Percentiles rank a stretch among this genome's conserved stretches.
phyloP scores from a whole-genome alignment of 2,113 vertebrate genomes.

The Paratilapia polleni region DNA sequence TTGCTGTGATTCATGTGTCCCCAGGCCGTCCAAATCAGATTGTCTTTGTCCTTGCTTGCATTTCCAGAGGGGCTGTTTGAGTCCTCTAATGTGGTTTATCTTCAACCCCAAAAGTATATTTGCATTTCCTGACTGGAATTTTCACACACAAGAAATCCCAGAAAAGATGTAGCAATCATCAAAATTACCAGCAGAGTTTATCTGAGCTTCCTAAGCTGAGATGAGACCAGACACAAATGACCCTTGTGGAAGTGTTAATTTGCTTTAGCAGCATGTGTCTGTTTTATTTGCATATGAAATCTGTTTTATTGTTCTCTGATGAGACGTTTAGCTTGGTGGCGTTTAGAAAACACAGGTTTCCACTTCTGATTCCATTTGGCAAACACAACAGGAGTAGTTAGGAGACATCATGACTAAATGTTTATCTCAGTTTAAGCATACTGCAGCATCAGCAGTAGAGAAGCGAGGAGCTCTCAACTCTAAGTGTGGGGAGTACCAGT shows the following conservation, averaged over 20 bases:
- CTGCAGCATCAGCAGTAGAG: not conserved
- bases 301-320: slow-evolving; percentile 31
- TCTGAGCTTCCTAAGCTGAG: slow-evolving; percentile 10
- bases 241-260: slow-evolving; percentile 18
- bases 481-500: not conserved
- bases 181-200: slow-evolving; percentile 3
- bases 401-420: not conserved
- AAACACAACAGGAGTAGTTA: not conserved
- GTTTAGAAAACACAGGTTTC: slow-evolving; percentile 20
- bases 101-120: not conserved
- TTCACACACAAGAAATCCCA: slow-evolving; percentile 4
- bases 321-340: slow-evolving; percentile 18
- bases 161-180: not conserved
- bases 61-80: not conserved
- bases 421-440: slow-evolving; percentile 3
- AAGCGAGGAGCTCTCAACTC: not conserved
- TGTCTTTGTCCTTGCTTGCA: slow-evolving; percentile 25
- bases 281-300: slow-evolving; percentile 49
- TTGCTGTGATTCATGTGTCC: slow-evolving; percentile 25
- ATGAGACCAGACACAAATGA: slow-evolving; percentile 28
- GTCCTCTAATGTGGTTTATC: slow-evolving; percentile 13
- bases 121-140: slow-evolving; percentile 17
- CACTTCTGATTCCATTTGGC: slow-evolving; percentile 24
- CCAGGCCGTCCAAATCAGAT: slow-evolving; percentile 18
- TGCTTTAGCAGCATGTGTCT: slow-evolving; percentile 5